Percentiles rank a stretch among this genome's conserved stretches.
phyloP scores from a whole-genome alignment of 2,888 invertebrate genomes.

The Mycalesis mineus region DNA sequence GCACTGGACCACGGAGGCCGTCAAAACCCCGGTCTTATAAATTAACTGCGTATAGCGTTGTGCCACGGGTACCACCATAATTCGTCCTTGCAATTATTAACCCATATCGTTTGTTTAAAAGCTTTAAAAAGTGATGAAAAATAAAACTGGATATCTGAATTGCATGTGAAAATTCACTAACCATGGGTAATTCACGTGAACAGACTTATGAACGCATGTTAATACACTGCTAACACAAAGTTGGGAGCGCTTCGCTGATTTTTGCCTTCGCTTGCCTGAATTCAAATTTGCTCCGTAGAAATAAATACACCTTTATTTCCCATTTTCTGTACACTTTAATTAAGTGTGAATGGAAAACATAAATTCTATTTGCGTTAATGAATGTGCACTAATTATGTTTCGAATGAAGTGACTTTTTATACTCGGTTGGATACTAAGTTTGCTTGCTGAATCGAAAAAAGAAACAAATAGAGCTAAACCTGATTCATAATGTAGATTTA shows the following conservation, averaged over 20 bases:
- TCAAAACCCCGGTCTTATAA: no score
- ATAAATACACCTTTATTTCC: neutral
- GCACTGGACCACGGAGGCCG: no score
- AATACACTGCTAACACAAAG: constrained; percentile 2
- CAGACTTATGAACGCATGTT: constrained; percentile 4
- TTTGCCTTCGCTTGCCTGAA: constrained; percentile 1
- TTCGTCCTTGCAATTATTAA: no score
- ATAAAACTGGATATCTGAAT: neutral
- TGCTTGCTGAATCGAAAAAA: neutral
- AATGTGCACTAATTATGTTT: constrained; percentile 2
- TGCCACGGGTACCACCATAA: no score
- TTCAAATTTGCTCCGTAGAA: constrained; percentile 1
- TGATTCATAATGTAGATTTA: no score
- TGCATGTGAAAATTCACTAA: constrained; percentile 5
- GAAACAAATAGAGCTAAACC: no score
- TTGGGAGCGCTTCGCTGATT: neutral
- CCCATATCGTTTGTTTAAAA: neutral
- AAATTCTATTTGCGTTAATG: constrained; percentile 1
- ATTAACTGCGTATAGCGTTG: no score
- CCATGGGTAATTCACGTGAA: constrained; percentile 4
- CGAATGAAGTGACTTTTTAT: neutral
- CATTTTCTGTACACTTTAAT: neutral
- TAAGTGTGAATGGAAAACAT: neutral
- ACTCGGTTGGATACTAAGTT: neutral
- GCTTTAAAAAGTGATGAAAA: neutral